Percentiles rank a stretch among this genome's conserved stretches.
These are phyloP conservation scores for Caenorhabditis briggsae DNA, from an alignment of 1,140 invertebrate species.

Conservation along the genomic window DNA sequence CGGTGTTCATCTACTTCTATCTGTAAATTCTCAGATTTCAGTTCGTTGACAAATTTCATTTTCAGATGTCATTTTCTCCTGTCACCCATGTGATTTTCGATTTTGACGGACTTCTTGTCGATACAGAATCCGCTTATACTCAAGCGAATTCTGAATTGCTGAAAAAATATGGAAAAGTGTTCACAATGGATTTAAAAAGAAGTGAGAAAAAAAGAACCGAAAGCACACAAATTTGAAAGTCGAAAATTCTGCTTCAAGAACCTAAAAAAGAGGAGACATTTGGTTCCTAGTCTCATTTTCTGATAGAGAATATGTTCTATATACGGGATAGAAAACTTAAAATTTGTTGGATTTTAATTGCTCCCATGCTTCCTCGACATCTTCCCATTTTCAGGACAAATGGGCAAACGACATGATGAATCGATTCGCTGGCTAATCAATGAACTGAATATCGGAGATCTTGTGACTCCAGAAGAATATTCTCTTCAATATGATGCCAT, in stretches of 20 bases:
- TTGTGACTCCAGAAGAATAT: constrained; percentile 81
- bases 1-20: too few species aligned
- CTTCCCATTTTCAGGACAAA: constrained; percentile 78
- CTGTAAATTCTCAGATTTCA: background rate
- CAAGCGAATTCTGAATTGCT: constrained; percentile 60
- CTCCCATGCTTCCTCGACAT: too few species aligned
- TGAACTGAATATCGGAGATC: constrained; percentile 49
- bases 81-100: constrained; percentile 65
- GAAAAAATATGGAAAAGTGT: constrained; percentile 58
- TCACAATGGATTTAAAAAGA: constrained; percentile 59
- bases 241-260: background rate
- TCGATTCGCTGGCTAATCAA: constrained; percentile 79
- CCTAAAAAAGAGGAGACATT: background rate
- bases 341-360: background rate
- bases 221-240: background rate
- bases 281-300: too few species aligned
- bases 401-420: constrained; percentile 84
- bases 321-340: too few species aligned
- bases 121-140: constrained; percentile 66
- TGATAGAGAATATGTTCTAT: background rate
- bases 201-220: background rate
- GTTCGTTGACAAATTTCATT: constrained; percentile 20
- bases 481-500: constrained; percentile 77
- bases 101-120: constrained; percentile 65
- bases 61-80: background rate